Conservation (phyloP, 64 coral and sea anemone genomes). For the Orbicella faveolata region DNA sequence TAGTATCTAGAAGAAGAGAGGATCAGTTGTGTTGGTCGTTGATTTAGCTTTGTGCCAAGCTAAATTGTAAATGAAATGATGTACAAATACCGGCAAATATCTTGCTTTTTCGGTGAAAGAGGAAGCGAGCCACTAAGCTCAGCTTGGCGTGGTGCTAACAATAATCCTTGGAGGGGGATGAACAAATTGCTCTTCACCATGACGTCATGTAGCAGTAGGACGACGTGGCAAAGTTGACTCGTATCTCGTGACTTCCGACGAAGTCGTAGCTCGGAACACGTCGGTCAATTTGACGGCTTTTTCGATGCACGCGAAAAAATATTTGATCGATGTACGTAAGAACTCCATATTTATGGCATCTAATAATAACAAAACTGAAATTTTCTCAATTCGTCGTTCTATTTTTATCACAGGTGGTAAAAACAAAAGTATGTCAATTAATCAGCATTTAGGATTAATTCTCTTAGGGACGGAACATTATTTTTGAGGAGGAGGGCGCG, state of each 20-base stretch:
- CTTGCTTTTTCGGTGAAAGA: constrained; percentile 47
- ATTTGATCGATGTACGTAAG: too few relatives aligned
- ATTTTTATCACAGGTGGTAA: neutral
- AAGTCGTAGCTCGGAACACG: constrained; percentile 21
- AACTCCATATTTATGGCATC: neutral
- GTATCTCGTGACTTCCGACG: constrained; percentile 9
- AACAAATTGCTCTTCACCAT: constrained; percentile 40
- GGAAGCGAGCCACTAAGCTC: constrained; percentile 71
- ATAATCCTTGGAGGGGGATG: constrained; percentile 76
- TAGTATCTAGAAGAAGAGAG: too few relatives aligned
- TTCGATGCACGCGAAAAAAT: too few relatives aligned
- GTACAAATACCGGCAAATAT: constrained; percentile 63
- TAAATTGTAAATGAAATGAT: constrained; percentile 66
- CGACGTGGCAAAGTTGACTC: constrained; percentile 59
- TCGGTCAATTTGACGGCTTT: constrained; percentile 14
- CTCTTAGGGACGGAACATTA: too few relatives aligned
- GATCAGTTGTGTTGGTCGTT: constrained; percentile 44
- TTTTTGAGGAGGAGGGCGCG: too few relatives aligned
- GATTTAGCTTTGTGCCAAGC: constrained; percentile 64
- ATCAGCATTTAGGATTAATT: too few relatives aligned
- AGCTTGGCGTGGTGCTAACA: constrained; percentile 83
- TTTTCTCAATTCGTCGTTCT: neutral
- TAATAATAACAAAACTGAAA: neutral
- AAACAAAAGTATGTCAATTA: neutral
- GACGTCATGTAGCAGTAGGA: constrained; percentile 55